A percentile compares a stretch with the other conserved stretches of the same genome.
Evolutionary conservation across 2,888 invertebrate genomes (phyloP).

Genomic region (Heliconius cydno): DNA sequence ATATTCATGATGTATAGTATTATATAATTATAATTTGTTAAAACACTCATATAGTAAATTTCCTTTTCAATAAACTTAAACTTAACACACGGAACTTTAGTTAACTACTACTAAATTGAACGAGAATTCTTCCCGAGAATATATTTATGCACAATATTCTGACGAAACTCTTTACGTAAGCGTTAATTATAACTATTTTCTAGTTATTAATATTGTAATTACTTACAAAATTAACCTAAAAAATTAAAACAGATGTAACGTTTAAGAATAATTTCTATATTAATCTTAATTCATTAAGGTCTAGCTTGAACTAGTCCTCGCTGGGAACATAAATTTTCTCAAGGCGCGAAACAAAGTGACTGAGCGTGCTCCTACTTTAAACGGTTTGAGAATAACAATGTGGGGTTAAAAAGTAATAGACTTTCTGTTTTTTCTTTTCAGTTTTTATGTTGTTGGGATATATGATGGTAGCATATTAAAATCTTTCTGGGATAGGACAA

Average conservation of each 20-base stretch:
- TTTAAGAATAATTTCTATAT: conserved; percentile 11
- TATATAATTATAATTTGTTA: background rate
- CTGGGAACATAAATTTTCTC: conserved; percentile 23
- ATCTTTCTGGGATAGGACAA: background rate
- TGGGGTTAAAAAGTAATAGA: background rate
- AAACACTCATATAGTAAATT: background rate
- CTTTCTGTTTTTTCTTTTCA: background rate
- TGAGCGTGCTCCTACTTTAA: conserved; percentile 21
- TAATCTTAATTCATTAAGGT: conserved; percentile 24
- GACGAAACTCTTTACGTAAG: too few relatives aligned
- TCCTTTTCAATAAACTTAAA: background rate
- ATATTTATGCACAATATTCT: too few relatives aligned
- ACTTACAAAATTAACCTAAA: background rate
- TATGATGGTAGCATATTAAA: background rate
- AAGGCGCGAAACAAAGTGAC: conserved; percentile 21
- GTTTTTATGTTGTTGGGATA: background rate
- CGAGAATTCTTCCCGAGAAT: too few relatives aligned
- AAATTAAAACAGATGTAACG: background rate
- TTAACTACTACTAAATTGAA: too few relatives aligned
- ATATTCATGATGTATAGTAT: too few relatives aligned
- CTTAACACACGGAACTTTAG: background rate
- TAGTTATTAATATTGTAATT: too few relatives aligned
- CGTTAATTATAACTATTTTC: too few relatives aligned
- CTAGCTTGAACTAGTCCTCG: conserved; percentile 13
- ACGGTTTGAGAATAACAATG: background rate